Evolutionary conservation across 2,888 invertebrate species (phyloP), one percentile per base, ranked within the genome.

Genomic region (Pachycephus smyrnensis): DNA sequence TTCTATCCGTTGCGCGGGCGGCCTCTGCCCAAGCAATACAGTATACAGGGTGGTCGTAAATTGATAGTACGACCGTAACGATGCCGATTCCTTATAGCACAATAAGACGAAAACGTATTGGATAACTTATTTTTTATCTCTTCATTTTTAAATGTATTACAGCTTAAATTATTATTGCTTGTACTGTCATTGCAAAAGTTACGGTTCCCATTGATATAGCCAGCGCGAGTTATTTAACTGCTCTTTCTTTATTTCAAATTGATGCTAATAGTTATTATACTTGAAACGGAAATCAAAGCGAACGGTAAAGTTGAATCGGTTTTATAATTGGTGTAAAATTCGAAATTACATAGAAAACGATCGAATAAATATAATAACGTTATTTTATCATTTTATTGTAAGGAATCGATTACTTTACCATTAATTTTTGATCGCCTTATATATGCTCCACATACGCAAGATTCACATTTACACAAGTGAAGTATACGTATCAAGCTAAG

Each of bases 1-100:
- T 37, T n/a, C 74, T 33, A 74, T 74, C 74, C 74, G 33, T 36
- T 74, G 74, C 36, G 36, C 74, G 74, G 74, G 74, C 74, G 23
- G 74, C 36, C 30, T 3, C 23, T 55, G 55, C 55, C 23, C 23
- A 55, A 55, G 55, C 23, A 55, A 55, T 55, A 55, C 55, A 55
- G 55, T 55, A 55, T 55, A 55, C 55, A 55, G 55, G 55, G 55
- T 55, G 55, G 55, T 55, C 55, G 23, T 55, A 55, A 55, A 55
- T 55, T 55, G 55, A 55, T 55, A 55, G 55, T 55, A 55, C 55
- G 55, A 23, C 55, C 55, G 23, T 55, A 55, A 55, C 55, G 55
- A 55, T 55, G 55, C 23, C 23, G 55, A 55, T 55, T 55, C 23
- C 23, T 55, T 55, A 23, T 55, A 23, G 55, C 55, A 6, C 23